Evolutionary conservation across 1,140 invertebrate species (phyloP), one percentile per base, ranked within the genome.

Genomic region (Macrobrachium nipponense): DNA sequence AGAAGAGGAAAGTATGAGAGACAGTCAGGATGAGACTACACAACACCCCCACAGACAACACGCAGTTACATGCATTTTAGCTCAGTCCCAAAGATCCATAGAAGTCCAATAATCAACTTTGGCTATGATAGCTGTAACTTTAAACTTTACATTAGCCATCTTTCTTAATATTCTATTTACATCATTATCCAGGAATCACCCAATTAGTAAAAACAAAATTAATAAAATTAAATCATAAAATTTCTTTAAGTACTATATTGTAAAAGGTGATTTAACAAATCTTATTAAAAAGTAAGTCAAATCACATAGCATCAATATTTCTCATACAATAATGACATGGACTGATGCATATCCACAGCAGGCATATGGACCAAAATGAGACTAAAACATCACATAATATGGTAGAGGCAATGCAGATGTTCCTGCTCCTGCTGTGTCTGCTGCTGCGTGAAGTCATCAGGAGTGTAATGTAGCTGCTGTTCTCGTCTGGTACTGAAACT

Each of bases 401-500:
- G 12, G 51, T 51, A 51, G 51, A 51, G 51, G 51, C 51, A 51
- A 82, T 68, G 80, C 70, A 51, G 62, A 73, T 44, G 44, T 68
- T 75, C 60, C 64, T 60, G 51, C 77, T 72, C 59, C 76, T 86
- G 78, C 84, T 80, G 70, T 80, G 51, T 58, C 77, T 80, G 76
- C 77, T 80, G 77, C 84, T 86, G 84, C 68, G 68, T 80, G 78
- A 59, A 80, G 84, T 86, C 84, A 61, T 86, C 77, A 80, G 84
- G 77, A 79, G 84, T 80, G 78, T 75, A 78, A 62, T 80, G 84
- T 78, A 80, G 84, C 84, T 86, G 77, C 84, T 80, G 84, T 86
- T 80, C 78, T 86, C 77, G 78, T 86, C 84, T 82, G 85, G 87
- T 77, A 87, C 81, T 87, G 62, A 89, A 93, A 95, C 95, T 95